Percentiles rank a stretch among this genome's conserved stretches.
phyloP scores from a whole-genome alignment of 2,888 invertebrate genomes.

The Trilocha varians region DNA sequence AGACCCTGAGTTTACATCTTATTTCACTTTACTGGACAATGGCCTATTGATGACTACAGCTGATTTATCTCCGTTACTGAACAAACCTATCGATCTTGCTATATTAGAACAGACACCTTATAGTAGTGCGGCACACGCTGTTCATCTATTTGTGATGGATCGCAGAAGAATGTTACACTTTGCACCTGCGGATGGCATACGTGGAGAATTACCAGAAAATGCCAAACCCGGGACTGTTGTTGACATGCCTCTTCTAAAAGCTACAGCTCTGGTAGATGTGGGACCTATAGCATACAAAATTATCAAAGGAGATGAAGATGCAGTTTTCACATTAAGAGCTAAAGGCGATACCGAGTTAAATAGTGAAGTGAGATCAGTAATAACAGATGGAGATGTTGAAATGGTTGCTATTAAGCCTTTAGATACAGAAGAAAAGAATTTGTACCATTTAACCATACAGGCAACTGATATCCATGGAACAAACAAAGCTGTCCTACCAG shows the following conservation, averaged over 20 bases:
- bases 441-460: conserved; percentile 83
- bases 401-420: conserved; percentile 83
- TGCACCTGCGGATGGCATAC: conserved; percentile 74
- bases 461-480: conserved; percentile 86
- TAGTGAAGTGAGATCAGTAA: conserved; percentile 65
- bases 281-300: conserved; percentile 86
- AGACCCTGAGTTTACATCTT: conserved; percentile 86
- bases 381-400: conserved; percentile 78
- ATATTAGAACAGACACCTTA: conserved; percentile 88
- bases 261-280: conserved; percentile 76
- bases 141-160: conserved; percentile 88
- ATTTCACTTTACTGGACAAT: conserved; percentile 89
- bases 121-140: conserved; percentile 83
- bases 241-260: conserved; percentile 80
- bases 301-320: conserved; percentile 82
- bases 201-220: conserved; percentile 85
- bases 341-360: conserved; percentile 56
- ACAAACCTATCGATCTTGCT: conserved; percentile 85
- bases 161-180: conserved; percentile 87
- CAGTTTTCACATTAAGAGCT: conserved; percentile 81
- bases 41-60: conserved; percentile 94
- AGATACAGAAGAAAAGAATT: conserved; percentile 82
- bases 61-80: conserved; percentile 85
- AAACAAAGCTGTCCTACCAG: conserved; percentile 85
- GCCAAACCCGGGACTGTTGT: conserved; percentile 80